phyloP scores from a whole-genome alignment of 92 coral and sea anemone genomes.

The Epizoanthus illoricatus region DNA sequence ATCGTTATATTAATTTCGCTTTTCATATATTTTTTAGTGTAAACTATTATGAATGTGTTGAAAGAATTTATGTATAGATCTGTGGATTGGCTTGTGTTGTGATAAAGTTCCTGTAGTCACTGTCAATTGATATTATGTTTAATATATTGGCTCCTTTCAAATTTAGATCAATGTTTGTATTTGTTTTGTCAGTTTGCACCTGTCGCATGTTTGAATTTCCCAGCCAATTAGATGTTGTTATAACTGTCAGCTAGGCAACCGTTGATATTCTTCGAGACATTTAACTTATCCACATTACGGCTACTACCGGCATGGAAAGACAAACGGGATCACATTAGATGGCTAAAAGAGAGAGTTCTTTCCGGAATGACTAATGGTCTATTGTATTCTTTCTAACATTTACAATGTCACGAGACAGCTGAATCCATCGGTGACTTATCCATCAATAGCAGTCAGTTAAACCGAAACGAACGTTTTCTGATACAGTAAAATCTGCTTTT shows the following conservation, averaged over 20 bases:
- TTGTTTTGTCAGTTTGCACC: not conserved
- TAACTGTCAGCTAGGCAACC: slow-evolving; percentile 29
- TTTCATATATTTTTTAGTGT: too few species aligned
- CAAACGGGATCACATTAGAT: not conserved
- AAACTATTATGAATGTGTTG: too few species aligned
- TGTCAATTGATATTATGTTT: not conserved
- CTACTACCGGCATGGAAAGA: slow-evolving; percentile 12
- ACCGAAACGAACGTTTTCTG: not conserved
- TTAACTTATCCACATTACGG: not conserved
- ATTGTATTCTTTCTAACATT: not conserved
- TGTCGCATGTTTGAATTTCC: not conserved
- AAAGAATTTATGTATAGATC: too few species aligned
- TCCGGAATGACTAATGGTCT: not conserved
- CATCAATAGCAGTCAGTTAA: too few species aligned
- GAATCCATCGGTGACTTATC: not conserved
- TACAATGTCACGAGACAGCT: not conserved
- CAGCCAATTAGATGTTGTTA: slow-evolving; percentile 32
- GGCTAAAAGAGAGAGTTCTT: not conserved
- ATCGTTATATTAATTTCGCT: too few species aligned
- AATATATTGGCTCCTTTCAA: not conserved
- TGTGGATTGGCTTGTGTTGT: too few species aligned
- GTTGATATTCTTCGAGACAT: not conserved
- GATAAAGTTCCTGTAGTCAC: too few species aligned
- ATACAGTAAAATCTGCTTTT: not conserved
- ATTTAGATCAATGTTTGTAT: not conserved